Evolutionary conservation across 1,140 invertebrate species (phyloP).

Genomic region (Megalopta genalis): DNA sequence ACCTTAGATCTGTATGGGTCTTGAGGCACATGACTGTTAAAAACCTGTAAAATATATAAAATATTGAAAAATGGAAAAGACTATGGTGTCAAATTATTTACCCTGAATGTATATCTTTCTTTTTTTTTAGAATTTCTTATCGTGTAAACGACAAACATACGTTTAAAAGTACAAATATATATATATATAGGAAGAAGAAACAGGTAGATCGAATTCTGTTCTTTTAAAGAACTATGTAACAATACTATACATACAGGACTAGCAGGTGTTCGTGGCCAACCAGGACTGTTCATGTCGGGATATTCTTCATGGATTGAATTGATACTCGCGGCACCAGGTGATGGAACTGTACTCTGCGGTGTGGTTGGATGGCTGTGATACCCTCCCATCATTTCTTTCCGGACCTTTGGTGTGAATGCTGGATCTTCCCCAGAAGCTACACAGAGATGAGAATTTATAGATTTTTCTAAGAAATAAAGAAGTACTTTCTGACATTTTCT

Average conservation of each 20-base stretch:
- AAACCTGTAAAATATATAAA: conserved; percentile 86
- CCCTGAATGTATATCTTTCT: conserved; percentile 26
- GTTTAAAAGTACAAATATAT: conserved; percentile 36
- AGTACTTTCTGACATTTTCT: neutral
- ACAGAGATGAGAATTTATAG: conserved; percentile 11
- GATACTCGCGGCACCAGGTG: conserved; percentile 90
- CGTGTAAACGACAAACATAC: conserved; percentile 27
- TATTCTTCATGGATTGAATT: conserved; percentile 94
- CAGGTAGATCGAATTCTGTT: conserved; percentile 17
- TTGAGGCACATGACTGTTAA: conserved; percentile 94
- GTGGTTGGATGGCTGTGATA: conserved; percentile 86
- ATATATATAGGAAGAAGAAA: conserved; percentile 35
- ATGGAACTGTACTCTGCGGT: conserved; percentile 86
- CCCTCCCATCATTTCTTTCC: conserved; percentile 83
- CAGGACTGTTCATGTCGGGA: conserved; percentile 91
- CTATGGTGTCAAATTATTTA: conserved; percentile 18
- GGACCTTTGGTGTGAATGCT: conserved; percentile 87
- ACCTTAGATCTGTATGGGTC: conserved; percentile 94
- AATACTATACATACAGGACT: conserved; percentile 87
- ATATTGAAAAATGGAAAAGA: conserved; percentile 55
- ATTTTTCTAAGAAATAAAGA: neutral
- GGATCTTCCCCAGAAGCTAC: conserved; percentile 92
- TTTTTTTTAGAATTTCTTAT: conserved; percentile 11
- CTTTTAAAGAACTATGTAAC: conserved; percentile 7
- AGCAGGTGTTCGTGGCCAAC: conserved; percentile 93